Base-by-base conservation (phyloP, 2,797 vertebrate species). In the Peromyscus aztecus region DNA sequence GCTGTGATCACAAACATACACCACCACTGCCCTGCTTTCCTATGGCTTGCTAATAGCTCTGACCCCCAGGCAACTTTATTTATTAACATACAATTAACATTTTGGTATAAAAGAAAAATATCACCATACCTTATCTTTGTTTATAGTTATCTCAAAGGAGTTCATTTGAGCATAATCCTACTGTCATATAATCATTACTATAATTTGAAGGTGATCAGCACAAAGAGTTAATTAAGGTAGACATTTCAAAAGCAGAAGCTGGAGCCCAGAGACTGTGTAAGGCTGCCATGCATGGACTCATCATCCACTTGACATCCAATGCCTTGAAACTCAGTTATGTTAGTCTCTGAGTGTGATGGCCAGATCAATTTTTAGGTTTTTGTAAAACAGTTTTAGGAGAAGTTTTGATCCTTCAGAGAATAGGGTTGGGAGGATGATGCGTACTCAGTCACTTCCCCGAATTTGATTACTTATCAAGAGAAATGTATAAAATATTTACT, bases 371-470 rank as follows among this genome's bases (percentile, higher is more conserved):
- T 49, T 84, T 73, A 65, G 23, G 3, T 8, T 88, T 93, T 86
- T 52, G 10, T 88, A 10, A 91, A 92, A 84, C 0, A 10, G 12
- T 87, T 90, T 89, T 40, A 78, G 19, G 10, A 11, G 31, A 84
- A 55, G 7, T 75, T 91, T 96, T 95, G 34, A 95, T 80, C 17
- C 46, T 75, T 34, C 73, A 46, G 19, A 73, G 95, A 90, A 59
- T 24, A 8, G 2, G 9, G 34, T 73, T 7, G 16, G 10, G 10
- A 75, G 5, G 4, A 95, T 13, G 67, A 88, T 81, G 1, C n/a
- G 0, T 69, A 49, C 61, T 52, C 43, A 71, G 34, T 83, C 9
- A 69, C 7, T 27, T 96, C 55, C 82, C 52, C 37, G 75, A 87
- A 97, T 46, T 12, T 24, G 67, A 61, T 55, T 63, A 65, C 2